Evolutionary conservation across 2,888 invertebrate species (phyloP), one percentile per base, ranked within the genome.

Genomic region (Disparrhopalites patrizii): DNA sequence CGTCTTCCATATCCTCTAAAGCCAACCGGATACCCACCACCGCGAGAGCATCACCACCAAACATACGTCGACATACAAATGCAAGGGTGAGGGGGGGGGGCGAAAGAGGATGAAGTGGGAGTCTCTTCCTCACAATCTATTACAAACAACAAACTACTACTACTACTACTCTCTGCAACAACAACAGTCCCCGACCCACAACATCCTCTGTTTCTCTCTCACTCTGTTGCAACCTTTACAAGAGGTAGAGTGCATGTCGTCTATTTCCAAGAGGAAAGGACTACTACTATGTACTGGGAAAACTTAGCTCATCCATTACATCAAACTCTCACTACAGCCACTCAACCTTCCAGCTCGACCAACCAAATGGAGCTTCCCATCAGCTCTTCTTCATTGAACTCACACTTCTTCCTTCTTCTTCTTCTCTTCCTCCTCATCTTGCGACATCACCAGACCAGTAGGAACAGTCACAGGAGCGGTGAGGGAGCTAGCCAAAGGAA

Each of bases 1-100:
- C 8, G 3, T 47, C 47, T 3, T 47, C 23, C 3, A 15, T n/a
- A n/a, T n/a, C n/a, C n/a, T n/a, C n/a, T n/a, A n/a, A n/a, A n/a
- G n/a, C n/a, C 47, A 47, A 47, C 47, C 47, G 47, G 47, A 47
- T 47, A 47, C 47, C 23, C 47, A 47, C 3, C 47, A n/a, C n/a
- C n/a, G n/a, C n/a, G n/a, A n/a, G n/a, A n/a, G n/a, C n/a, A n/a
- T n/a, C n/a, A n/a, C n/a, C n/a, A n/a, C n/a, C n/a, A n/a, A n/a
- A n/a, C n/a, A n/a, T n/a, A n/a, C n/a, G n/a, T n/a, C n/a, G n/a
- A n/a, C n/a, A 47, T 47, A 47, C 47, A 5, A 7, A n/a, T 47
- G 8, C 5, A 18, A 20, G 47, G 25, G 47, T 23, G 23, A 47
- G 47, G 25, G 15, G 23, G 25, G 47, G 25, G 15, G 23, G n/a